Conservation (phyloP, 2,797 vertebrate genomes). For the Leuciscus waleckii region DNA sequence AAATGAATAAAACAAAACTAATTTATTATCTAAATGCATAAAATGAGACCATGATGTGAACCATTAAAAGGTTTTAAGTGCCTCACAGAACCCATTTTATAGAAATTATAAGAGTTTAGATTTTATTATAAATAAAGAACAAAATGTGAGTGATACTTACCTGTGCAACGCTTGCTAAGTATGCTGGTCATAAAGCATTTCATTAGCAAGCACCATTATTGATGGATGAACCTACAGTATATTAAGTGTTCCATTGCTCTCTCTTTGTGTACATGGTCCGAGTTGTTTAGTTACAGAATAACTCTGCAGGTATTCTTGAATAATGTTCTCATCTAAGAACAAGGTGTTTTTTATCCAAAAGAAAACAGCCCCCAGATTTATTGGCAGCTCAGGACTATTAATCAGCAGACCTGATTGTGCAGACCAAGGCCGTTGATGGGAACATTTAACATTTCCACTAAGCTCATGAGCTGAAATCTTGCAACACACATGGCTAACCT, state of each 20-base stretch:
- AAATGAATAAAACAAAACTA: too few species aligned
- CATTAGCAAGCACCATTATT: not conserved
- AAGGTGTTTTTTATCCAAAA: conserved; percentile 28
- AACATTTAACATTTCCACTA: conserved; percentile 38
- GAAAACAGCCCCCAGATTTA: conserved; percentile 10
- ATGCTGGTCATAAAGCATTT: not conserved
- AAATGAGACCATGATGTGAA: too few species aligned
- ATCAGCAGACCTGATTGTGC: conserved; percentile 41
- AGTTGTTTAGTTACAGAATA: conserved; percentile 12
- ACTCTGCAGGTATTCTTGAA: conserved; percentile 3
- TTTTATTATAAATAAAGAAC: too few species aligned
- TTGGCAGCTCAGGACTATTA: conserved; percentile 32
- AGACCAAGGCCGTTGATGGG: conserved; percentile 29
- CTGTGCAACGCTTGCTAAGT: not conserved
- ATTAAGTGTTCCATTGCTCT: not conserved
- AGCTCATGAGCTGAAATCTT: conserved; percentile 37
- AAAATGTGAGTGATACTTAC: too few species aligned
- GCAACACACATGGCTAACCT: conserved; percentile 51
- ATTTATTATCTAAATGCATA: too few species aligned
- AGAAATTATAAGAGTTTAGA: too few species aligned
- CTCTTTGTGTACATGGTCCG: not conserved
- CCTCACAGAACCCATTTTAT: too few species aligned
- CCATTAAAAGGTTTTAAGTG: too few species aligned
- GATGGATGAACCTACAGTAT: not conserved
- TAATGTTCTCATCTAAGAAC: conserved; percentile 17